Conservation (phyloP, 2,113 vertebrate genomes). For the Serilophus lunatus region DNA sequence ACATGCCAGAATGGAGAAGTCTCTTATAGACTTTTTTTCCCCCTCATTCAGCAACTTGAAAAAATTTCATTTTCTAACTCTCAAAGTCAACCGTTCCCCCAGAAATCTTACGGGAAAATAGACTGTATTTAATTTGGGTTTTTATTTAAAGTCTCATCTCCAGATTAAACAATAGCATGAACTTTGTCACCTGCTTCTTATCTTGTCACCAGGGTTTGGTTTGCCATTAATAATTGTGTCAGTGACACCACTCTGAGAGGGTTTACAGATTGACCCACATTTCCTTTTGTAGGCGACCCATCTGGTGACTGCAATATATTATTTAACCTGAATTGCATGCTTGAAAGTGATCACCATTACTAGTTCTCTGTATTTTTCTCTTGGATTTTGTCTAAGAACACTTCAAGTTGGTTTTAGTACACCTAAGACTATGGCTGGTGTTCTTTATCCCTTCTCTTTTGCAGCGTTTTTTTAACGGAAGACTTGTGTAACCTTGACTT, state of each 20-base stretch:
- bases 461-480: not conserved
- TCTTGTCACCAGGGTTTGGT: not conserved
- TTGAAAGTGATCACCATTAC: not conserved
- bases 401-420: not conserved
- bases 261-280: not conserved
- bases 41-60: not conserved
- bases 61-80: not conserved
- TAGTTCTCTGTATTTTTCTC: not conserved
- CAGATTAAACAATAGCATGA: not conserved
- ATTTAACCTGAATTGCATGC: not conserved
- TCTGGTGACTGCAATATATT: not conserved
- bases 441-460: not conserved
- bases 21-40: not conserved
- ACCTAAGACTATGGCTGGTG: not conserved
- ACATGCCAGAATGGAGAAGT: not conserved
- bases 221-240: not conserved
- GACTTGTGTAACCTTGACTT: not conserved
- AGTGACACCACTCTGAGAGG: not conserved
- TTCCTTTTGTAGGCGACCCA: not conserved
- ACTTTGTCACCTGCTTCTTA: not conserved
- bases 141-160: not conserved
- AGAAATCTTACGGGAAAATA: not conserved
- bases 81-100: not conserved
- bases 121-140: rapidly evolving
- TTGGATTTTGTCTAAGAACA: not conserved